Evolutionary conservation across 2,888 invertebrate species (phyloP).

Genomic region (Teleiodes luculella): DNA sequence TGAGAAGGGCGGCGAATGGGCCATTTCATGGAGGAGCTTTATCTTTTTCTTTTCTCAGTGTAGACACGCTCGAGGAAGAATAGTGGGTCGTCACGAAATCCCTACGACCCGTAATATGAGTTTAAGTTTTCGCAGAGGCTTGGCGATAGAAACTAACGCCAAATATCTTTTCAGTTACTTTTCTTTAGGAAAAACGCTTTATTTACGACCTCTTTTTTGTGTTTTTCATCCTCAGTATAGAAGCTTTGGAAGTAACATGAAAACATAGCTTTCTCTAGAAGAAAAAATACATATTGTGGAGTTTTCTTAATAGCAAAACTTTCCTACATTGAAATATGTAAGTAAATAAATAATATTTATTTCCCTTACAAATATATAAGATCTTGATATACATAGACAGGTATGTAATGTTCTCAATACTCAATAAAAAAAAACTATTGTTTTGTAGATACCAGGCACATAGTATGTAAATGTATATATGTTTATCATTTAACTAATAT

Average conservation of each 20-base stretch:
- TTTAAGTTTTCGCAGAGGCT: constrained; percentile 35
- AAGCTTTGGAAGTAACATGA: neutral
- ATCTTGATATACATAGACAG: too few relatives aligned
- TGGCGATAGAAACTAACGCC: constrained; percentile 8
- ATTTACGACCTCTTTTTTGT: neutral
- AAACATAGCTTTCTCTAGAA: neutral
- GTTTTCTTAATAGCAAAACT: too few relatives aligned
- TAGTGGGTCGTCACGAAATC: constrained; percentile 39
- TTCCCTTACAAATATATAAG: too few relatives aligned
- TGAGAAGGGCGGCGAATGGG: constrained; percentile 26
- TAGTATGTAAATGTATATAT: too few relatives aligned
- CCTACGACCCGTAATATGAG: constrained; percentile 38
- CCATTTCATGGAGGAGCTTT: constrained; percentile 64
- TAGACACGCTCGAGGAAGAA: constrained; percentile 25
- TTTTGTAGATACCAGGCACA: too few relatives aligned
- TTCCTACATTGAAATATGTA: too few relatives aligned
- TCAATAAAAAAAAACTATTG: too few relatives aligned
- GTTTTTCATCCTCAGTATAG: neutral
- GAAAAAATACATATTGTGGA: too few relatives aligned
- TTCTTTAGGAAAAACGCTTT: neutral
- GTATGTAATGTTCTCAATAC: too few relatives aligned
- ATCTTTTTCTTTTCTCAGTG: constrained; percentile 50
- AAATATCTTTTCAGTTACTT: constrained; percentile 3
- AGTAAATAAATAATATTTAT: too few relatives aligned
- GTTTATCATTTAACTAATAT: too few relatives aligned